These are phyloP conservation scores for Epicauta chinensis DNA, from an alignment of 1,140 invertebrate genomes.

Conservation along the genomic window DNA sequence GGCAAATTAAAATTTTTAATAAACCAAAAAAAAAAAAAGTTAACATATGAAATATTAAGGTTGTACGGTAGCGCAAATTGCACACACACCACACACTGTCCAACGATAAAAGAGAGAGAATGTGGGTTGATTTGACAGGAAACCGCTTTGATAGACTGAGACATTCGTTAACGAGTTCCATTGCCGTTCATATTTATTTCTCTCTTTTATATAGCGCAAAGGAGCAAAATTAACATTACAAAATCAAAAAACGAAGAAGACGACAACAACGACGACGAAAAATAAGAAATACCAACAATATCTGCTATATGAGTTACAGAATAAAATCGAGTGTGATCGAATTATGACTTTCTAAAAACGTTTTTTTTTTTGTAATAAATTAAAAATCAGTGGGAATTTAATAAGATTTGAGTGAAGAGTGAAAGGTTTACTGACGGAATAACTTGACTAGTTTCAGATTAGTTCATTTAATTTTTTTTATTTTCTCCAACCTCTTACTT, in stretches of 20 bases:
- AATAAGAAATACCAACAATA: too few relatives aligned
- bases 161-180: conserved; percentile 14
- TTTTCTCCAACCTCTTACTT: too few relatives aligned
- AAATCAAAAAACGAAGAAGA: too few relatives aligned
- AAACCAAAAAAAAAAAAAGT: background rate
- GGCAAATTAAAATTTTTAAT: conserved; percentile 16
- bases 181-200: conserved; percentile 1
- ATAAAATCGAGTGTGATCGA: too few relatives aligned
- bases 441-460: background rate
- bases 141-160: conserved; percentile 14
- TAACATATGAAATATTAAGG: background rate
- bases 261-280: too few relatives aligned
- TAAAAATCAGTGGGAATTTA: background rate
- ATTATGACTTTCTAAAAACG: too few relatives aligned
- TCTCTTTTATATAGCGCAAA: too few relatives aligned
- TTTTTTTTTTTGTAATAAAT: too few relatives aligned
- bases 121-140: conserved; percentile 17
- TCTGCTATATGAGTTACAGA: too few relatives aligned
- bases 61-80: conserved; percentile 19
- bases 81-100: too few relatives aligned
- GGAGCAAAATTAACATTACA: too few relatives aligned
- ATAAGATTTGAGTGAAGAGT: conserved; percentile 13
- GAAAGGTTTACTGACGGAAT: background rate
- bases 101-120: background rate
- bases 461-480: too few relatives aligned